A percentile compares a stretch with the other conserved stretches of the same genome.
Conservation (phyloP, 2,797 vertebrate genomes). For the Aplochiton taeniatus region DNA sequence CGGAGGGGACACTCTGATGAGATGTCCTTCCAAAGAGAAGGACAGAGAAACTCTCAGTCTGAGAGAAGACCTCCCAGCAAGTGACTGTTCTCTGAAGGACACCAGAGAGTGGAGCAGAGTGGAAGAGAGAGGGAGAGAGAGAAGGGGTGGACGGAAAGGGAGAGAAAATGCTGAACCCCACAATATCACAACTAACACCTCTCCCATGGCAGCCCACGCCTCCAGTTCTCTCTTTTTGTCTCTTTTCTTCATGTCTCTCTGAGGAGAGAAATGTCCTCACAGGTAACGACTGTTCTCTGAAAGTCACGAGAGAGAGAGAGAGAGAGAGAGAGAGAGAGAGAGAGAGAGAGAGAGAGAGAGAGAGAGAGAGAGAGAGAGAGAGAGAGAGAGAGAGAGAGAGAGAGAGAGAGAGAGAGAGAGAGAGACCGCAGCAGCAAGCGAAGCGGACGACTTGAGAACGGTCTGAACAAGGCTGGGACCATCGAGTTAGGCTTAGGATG, state of each 20-base stretch:
- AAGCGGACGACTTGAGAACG: constrained; percentile 46
- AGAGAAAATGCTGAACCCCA: too few species aligned
- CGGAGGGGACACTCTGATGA: constrained; percentile 1
- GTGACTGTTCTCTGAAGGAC: background rate
- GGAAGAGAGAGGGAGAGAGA: background rate
- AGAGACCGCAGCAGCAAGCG: constrained; percentile 44
- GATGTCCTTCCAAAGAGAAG: constrained; percentile 23
- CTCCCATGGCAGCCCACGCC: too few species aligned
- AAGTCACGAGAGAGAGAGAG: background rate
- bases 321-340: constrained; percentile 10
- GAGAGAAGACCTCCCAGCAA: background rate
- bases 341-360: constrained; percentile 32
- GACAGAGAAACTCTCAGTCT: constrained; percentile 9
- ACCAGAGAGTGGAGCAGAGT: background rate
- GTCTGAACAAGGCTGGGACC: constrained; percentile 20
- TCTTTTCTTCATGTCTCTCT: too few species aligned
- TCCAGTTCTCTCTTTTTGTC: too few species aligned
- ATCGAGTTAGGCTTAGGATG: constrained; percentile 28
- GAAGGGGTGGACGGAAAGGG: background rate
- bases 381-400: background rate
- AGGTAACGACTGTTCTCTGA: background rate
- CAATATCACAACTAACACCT: too few species aligned
- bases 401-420: background rate
- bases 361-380: background rate
- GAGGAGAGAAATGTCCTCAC: background rate